A percentile compares a stretch with the other conserved stretches of the same genome.
phyloP scores from a whole-genome alignment of 2,797 vertebrate genomes.

The Thunnus albacares region DNA sequence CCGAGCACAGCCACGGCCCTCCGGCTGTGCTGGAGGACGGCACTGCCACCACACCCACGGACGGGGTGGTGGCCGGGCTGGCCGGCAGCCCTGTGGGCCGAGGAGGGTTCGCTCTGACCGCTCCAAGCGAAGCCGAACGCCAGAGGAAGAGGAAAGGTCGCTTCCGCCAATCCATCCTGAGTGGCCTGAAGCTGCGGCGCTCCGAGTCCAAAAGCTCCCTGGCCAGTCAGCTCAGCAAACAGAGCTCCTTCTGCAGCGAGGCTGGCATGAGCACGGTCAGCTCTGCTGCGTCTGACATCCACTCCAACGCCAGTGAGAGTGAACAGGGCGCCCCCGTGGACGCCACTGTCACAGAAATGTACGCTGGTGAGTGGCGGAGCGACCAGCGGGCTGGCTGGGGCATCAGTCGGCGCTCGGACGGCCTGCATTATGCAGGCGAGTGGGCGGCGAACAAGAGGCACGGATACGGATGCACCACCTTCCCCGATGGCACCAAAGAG shows the following conservation, averaged over 20 bases:
- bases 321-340: conserved; percentile 93
- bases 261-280: conserved; percentile 98
- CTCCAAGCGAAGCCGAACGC: conserved; percentile 93
- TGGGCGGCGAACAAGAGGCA: conserved; percentile 96
- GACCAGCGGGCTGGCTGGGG: conserved; percentile 96
- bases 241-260: conserved; percentile 99
- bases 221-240: conserved; percentile 98
- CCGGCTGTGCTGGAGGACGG: conserved; percentile 87
- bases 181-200: conserved; percentile 95
- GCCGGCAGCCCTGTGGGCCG: conserved; percentile 91
- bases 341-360: conserved; percentile 96
- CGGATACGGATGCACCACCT: conserved; percentile 97
- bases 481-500: conserved; percentile 96
- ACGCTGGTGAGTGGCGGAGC: conserved; percentile 95
- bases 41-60: conserved; percentile 77
- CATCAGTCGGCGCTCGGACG: conserved; percentile 94
- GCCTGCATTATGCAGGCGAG: conserved; percentile 95
- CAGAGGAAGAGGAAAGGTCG: conserved; percentile 96
- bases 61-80: conserved; percentile 85
- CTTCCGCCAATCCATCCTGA: conserved; percentile 97
- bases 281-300: conserved; percentile 95
- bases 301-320: conserved; percentile 95
- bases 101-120: conserved; percentile 95
- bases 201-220: conserved; percentile 98
- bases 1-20: conserved; percentile 94